These are phyloP conservation scores for Parazoanthus swiftii DNA, from an alignment of 92 coral and sea anemone species.

Conservation along the genomic window DNA sequence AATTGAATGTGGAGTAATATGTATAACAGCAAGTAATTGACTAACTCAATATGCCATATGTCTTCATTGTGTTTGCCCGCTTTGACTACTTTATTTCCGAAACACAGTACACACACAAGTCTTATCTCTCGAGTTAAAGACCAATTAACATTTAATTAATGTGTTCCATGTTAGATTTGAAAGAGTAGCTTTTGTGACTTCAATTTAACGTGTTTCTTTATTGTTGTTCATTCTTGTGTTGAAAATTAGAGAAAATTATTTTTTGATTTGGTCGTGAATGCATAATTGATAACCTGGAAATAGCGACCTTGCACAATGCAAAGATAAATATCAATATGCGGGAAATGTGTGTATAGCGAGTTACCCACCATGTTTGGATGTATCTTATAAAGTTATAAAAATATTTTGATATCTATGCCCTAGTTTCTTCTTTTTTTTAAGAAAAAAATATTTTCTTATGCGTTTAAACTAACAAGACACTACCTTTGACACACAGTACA, in stretches of 20 bases:
- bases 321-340: background rate
- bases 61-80: background rate
- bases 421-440: background rate
- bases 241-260: background rate
- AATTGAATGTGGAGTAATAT: background rate
- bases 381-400: background rate
- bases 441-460: too few relatives aligned
- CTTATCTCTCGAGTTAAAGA: background rate
- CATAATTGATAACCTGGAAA: slow-evolving; percentile 19
- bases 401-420: background rate
- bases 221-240: background rate
- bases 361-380: background rate
- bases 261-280: background rate
- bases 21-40: background rate
- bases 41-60: background rate
- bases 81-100: background rate
- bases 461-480: too few relatives aligned
- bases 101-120: too few relatives aligned
- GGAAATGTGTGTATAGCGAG: too few relatives aligned
- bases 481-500: too few relatives aligned
- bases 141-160: background rate
- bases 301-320: background rate
- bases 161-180: background rate
- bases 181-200: background rate
- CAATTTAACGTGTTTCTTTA: background rate